These are phyloP conservation scores for Mirza zaza DNA, from an alignment of 2,113 vertebrate genomes.

Conservation along the genomic window DNA sequence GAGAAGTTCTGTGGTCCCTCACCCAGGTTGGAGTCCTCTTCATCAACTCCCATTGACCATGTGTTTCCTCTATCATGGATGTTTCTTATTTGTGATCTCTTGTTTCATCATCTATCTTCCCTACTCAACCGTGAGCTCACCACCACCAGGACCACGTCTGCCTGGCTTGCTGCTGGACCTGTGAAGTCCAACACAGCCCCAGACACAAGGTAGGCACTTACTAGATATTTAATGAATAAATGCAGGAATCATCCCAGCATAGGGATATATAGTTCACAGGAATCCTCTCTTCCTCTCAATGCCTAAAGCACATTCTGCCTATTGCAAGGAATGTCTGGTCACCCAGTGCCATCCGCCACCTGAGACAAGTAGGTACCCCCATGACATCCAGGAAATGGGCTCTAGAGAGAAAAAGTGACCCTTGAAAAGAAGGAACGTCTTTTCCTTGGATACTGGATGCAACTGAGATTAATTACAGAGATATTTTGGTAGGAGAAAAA, in stretches of 20 bases:
- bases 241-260: neutral
- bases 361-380: neutral
- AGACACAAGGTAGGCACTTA: neutral
- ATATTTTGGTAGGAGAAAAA: neutral
- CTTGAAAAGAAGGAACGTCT: neutral
- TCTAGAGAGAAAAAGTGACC: neutral
- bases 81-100: neutral
- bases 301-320: neutral
- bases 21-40: neutral
- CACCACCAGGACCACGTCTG: neutral
- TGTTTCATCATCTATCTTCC: neutral
- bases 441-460: neutral
- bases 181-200: neutral
- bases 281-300: neutral
- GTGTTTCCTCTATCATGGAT: neutral
- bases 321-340: neutral
- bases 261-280: neutral
- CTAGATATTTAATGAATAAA: neutral
- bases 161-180: neutral
- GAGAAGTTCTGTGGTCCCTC: neutral
- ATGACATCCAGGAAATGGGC: neutral
- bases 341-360: neutral
- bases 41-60: neutral
- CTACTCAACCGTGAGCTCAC: neutral
- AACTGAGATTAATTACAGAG: neutral